Evolutionary conservation across 2,797 vertebrate species (phyloP), one percentile per base, ranked within the genome.

Genomic region (Darevskia nairensis): DNA sequence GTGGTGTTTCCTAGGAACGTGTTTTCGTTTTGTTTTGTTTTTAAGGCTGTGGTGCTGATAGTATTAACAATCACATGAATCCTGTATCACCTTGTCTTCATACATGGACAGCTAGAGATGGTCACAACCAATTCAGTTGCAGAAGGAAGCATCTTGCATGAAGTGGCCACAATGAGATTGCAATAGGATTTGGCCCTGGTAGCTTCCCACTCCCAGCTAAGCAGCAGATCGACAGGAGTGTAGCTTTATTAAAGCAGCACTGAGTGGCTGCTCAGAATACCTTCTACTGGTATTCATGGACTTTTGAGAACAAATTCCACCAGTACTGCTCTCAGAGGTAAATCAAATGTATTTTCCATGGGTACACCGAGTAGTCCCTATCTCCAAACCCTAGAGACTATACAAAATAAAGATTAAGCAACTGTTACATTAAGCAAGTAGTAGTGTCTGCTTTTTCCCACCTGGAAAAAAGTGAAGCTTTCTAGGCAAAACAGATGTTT

Each of bases 401-500:
- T 19, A 80, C n/a, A 35, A 82, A 76, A 61, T 6, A 80, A 72
- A 64, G 15, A 27, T 27, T 27, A 79, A 41, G 17, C 3, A 71
- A 66, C 9, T 55, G 76, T 17, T 44, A 50, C 3, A 76, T 35
- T 66, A 55, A 87, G n/a, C 19, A 55, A 76, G 19, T 29, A 21
- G 3, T n/a, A 61, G 50, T 9, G 15, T 82, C 35, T 61, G 66
- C 15, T 41, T 29, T 32, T 59, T 39, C 25, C 29, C 9, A 27
- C 76, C 10, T 7, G n/a, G 72, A 55, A 66, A 35, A 61, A 35
- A 32, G 23, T 39, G 23, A 39, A 32, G 23, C 50, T 76, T 86
- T 86, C 11, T 76, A 87, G 68, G 32, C 6, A 84, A 91, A 76
- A 72, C 23, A 85, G 82, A 85, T 89, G 29, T 68, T 84, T 84